phyloP scores from a whole-genome alignment of 2,113 vertebrate genomes.

The Tyto alba region DNA sequence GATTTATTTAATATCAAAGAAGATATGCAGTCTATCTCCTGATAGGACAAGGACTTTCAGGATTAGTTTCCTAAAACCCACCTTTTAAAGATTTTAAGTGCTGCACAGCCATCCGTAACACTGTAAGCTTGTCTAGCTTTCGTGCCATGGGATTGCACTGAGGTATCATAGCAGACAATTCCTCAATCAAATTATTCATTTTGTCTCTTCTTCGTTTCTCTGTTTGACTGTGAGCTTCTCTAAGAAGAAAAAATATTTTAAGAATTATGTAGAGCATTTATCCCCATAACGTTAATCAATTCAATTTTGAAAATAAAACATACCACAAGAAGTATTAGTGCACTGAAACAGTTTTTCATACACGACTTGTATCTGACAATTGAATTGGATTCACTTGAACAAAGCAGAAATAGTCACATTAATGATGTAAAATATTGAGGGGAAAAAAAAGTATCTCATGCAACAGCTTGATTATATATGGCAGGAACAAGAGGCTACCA shows the following conservation, averaged over 20 bases:
- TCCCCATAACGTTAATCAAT: neutral
- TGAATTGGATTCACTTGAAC: neutral
- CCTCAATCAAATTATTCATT: conserved; percentile 92
- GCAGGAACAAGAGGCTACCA: neutral
- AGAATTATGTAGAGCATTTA: neutral
- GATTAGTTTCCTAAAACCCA: conserved; percentile 22
- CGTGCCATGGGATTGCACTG: conserved; percentile 84
- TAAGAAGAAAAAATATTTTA: conserved; percentile 39
- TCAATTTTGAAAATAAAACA: neutral
- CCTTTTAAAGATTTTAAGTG: conserved; percentile 90
- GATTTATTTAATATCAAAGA: neutral
- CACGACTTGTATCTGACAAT: neutral
- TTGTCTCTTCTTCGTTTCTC: conserved; percentile 92
- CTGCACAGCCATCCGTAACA: conserved; percentile 89
- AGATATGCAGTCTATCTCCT: neutral
- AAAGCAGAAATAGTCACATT: neutral
- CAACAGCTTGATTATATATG: neutral
- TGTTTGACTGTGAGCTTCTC: conserved; percentile 92
- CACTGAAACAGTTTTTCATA: neutral
- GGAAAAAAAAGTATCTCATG: neutral
- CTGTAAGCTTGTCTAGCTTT: conserved; percentile 91
- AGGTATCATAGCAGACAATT: conserved; percentile 90
- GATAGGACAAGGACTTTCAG: neutral
- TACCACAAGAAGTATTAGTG: neutral
- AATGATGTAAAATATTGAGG: neutral